Base-by-base conservation (phyloP, 1,140 invertebrate genomes). In the Phortica variegata region DNA sequence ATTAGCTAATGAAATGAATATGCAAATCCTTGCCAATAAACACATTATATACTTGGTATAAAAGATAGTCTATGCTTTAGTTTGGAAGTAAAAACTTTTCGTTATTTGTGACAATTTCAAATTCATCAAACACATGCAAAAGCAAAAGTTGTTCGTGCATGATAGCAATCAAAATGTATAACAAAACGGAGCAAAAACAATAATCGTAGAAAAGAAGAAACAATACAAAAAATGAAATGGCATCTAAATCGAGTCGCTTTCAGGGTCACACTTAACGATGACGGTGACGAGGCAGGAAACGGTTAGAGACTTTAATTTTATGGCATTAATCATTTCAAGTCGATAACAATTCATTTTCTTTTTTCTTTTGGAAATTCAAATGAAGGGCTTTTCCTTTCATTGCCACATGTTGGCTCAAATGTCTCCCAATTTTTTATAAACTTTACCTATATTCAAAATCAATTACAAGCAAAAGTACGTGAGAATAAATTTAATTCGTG, bases 71-170 rank as follows among this genome's bases (percentile, higher is more conserved):
- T 10, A 12, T n/a, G n/a, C n/a, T 20, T 21, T 44, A 45, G 57
- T 44, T 51, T 50, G 56, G 49, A 63, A 65, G 57, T 69, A 54
- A 60, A 68, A 69, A 63, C 69, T 56, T 63, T 69, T 66, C 60
- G 60, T n/a, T 57, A 63, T 66, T 66, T 66, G 63, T 66, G 63
- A 66, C 63, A 66, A 66, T 66, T 66, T 66, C 63, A 66, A 66
- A 66, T 66, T 66, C 63, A 66, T 69, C 65, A 68, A 69, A 68
- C 60, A 63, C 63, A 68, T 68, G 63, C 63, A 65, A 68, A 68
- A 57, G 48, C 42, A 44, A 57, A 60, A 55, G 48, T 68, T 52
- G n/a, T n/a, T 44, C 63, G 63, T 66, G 63, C 60, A 54, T 65
- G 51, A 47, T 50, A 57, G 63, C 65, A 66, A 66, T 66, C 63